These are phyloP conservation scores for Rhinopomastus cyanomelas DNA, from an alignment of 2,113 vertebrate genomes.

Conservation along the genomic window DNA sequence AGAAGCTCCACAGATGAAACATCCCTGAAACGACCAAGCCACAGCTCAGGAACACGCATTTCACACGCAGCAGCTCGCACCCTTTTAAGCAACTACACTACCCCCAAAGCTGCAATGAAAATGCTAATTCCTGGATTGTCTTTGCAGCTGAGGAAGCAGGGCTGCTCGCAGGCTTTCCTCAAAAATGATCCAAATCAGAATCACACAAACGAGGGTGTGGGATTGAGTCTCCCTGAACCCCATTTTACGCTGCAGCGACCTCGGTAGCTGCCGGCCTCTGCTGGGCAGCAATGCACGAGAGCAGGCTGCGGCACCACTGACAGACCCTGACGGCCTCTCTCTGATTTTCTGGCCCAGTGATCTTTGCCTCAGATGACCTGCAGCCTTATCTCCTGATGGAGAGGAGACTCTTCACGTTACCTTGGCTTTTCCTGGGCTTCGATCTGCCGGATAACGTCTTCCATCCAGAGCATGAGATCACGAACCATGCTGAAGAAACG, in stretches of 20 bases:
- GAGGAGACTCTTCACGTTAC: constrained; percentile 59
- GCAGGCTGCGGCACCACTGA: not conserved
- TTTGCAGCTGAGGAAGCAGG: not conserved
- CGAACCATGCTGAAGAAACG: constrained; percentile 97
- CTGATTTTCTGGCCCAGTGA: not conserved
- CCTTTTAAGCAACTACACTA: not conserved
- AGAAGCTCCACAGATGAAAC: constrained; percentile 95
- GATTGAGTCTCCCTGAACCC: not conserved
- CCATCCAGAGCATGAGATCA: constrained; percentile 99
- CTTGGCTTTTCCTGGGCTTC: constrained; percentile 96
- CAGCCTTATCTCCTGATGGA: not conserved
- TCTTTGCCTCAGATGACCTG: not conserved
- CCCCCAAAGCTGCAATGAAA: not conserved
- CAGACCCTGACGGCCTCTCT: not conserved
- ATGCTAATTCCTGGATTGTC: not conserved
- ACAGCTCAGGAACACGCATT: not conserved
- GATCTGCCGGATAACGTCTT: constrained; percentile 94
- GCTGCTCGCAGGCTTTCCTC: not conserved
- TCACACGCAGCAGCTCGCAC: not conserved
- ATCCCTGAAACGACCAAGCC: constrained; percentile 79
- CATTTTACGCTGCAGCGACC: not conserved
- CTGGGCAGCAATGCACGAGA: not conserved
- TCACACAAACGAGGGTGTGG: not conserved
- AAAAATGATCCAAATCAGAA: not conserved
- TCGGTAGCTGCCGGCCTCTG: not conserved